phyloP scores from a whole-genome alignment of 2,113 vertebrate genomes.

The Eidolon helvum region DNA sequence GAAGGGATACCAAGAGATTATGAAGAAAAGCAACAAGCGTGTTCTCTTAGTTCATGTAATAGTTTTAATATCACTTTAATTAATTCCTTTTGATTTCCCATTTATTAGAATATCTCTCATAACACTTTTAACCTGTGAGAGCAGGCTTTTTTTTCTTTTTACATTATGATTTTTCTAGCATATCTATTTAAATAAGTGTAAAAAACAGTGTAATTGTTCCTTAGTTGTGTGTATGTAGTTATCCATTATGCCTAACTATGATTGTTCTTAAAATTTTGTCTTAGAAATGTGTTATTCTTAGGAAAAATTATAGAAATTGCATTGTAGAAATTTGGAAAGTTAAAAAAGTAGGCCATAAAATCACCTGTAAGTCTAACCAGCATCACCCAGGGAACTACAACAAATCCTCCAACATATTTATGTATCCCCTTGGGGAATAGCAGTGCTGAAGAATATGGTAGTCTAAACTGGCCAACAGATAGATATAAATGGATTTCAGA shows the following conservation, averaged over 20 bases:
- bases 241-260: not conserved
- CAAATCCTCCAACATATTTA: not conserved
- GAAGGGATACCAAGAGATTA: not conserved
- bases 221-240: not conserved
- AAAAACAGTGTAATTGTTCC: not conserved
- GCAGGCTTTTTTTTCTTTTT: not conserved
- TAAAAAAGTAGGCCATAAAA: not conserved
- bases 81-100: not conserved
- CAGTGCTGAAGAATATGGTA: too few relatives aligned
- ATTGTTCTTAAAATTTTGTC: slow-evolving; percentile 5
- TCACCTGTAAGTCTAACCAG: not conserved
- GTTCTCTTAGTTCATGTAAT: not conserved
- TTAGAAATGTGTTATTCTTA: not conserved
- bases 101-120: not conserved
- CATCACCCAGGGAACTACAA: not conserved
- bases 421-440: not conserved
- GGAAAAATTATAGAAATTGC: not conserved
- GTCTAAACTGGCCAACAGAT: not conserved
- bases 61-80: not conserved
- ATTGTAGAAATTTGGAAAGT: not conserved
- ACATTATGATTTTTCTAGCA: not conserved
- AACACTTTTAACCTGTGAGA: not conserved
- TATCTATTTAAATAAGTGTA: not conserved
- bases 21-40: not conserved
- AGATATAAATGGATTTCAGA: not conserved